phyloP scores from a whole-genome alignment of 1,140 invertebrate species.

The Calephelis virginiensis region DNA sequence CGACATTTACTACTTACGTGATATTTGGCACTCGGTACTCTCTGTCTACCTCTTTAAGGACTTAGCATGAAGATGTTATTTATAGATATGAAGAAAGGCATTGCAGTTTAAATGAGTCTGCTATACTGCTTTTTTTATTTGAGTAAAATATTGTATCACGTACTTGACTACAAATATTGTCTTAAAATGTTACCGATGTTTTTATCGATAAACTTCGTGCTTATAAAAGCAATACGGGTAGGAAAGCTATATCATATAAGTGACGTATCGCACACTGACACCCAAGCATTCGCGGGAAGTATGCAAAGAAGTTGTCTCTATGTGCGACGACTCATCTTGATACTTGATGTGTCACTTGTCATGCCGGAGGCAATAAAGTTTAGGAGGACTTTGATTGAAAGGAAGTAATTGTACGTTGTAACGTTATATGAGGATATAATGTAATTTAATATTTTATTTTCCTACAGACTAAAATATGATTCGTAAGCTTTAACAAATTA shows the following conservation, averaged over 20 bases:
- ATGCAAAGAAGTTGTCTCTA: slow-evolving; percentile 71
- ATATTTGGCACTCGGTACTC: no score
- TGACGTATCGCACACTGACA: slow-evolving; percentile 73
- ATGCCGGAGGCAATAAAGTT: slow-evolving; percentile 33
- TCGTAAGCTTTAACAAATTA: not conserved
- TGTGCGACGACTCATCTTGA: slow-evolving; percentile 49
- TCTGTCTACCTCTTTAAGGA: no score
- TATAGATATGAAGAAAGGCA: no score
- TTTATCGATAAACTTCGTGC: slow-evolving; percentile 13
- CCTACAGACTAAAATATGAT: no score
- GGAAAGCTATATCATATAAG: slow-evolving; percentile 68
- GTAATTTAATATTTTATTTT: not conserved
- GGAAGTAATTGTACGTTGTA: not conserved
- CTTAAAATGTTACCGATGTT: not conserved
- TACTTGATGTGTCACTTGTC: slow-evolving; percentile 40
- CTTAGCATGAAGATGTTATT: no score
- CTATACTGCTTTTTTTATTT: no score
- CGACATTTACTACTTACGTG: no score
- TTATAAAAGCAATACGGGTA: slow-evolving; percentile 56
- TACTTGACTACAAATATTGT: no score
- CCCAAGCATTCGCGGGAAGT: slow-evolving; percentile 68
- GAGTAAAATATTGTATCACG: no score
- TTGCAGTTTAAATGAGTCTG: no score
- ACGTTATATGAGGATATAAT: not conserved
- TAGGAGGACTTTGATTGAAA: slow-evolving; percentile 23